A percentile compares a stretch with the other conserved stretches of the same genome.
Evolutionary conservation across 37 sponge, comb jelly and placozoan genomes (phyloP).

Genomic region (Aplysina aerophoba): DNA sequence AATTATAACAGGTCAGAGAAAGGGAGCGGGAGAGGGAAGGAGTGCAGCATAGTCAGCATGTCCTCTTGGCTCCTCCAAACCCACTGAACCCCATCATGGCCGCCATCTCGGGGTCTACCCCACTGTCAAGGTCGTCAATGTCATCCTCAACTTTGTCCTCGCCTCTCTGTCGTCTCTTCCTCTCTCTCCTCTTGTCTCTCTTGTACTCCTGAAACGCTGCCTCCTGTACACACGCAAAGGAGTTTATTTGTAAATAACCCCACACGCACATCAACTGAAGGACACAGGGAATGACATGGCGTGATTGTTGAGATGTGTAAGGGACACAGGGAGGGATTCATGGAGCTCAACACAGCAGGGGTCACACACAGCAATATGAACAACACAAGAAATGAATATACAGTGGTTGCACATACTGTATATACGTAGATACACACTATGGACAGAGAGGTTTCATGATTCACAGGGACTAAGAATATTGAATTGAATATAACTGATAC

Average conservation of each 20-base stretch:
- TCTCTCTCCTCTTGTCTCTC: slow-evolving; percentile 57
- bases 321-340: no score
- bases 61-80: slow-evolving; percentile 83
- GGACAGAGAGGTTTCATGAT: no score
- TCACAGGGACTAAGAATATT: no score
- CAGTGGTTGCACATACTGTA: background rate
- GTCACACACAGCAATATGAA: background rate
- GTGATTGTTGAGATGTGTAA: no score
- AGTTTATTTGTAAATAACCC: no score
- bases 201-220: slow-evolving; percentile 72
- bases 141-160: slow-evolving; percentile 58
- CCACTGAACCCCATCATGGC: slow-evolving; percentile 97
- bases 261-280: no score
- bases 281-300: no score
- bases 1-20: background rate
- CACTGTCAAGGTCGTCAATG: slow-evolving; percentile 60
- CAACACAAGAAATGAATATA: background rate
- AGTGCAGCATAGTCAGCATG: slow-evolving; percentile 33
- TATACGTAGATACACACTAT: no score
- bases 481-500: no score
- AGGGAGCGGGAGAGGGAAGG: background rate
- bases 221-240: slow-evolving; percentile 62
- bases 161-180: slow-evolving; percentile 50
- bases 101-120: slow-evolving; percentile 88
- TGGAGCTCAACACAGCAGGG: no score